A percentile compares a stretch with the other conserved stretches of the same genome.
These are phyloP conservation scores for Trachemys scripta DNA, from an alignment of 2,113 vertebrate genomes.

Conservation along the genomic window DNA sequence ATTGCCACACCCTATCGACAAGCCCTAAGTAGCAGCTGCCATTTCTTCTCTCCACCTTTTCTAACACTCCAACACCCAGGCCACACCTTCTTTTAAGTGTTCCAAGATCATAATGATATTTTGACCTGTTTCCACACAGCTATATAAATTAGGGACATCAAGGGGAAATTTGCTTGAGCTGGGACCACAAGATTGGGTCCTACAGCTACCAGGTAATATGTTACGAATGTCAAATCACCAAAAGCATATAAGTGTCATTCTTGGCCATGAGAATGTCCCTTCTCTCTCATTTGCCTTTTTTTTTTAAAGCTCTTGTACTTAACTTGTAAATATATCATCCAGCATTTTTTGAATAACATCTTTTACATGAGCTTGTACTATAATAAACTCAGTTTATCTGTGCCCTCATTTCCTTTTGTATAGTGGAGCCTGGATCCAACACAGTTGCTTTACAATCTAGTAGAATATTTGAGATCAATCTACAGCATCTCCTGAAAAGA, in stretches of 20 bases:
- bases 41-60: background rate
- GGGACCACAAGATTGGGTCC: background rate
- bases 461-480: conserved; percentile 21
- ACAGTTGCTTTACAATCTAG: conserved; percentile 26
- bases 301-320: conserved; percentile 43
- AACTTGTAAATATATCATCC: conserved; percentile 43
- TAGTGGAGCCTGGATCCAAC: background rate
- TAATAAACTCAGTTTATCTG: conserved; percentile 26
- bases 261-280: background rate
- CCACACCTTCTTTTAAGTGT: background rate
- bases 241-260: conserved; percentile 43
- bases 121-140: background rate
- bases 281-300: conserved; percentile 1
- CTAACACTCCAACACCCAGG: background rate
- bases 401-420: conserved; percentile 31
- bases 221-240: conserved; percentile 49
- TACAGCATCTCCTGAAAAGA: background rate
- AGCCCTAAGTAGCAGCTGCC: background rate
- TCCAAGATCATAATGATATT: background rate
- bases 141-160: background rate
- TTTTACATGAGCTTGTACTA: background rate
- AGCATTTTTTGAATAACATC: conserved; percentile 9
- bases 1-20: background rate
- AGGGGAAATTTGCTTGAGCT: background rate
- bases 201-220: conserved; percentile 30